Percentiles rank a stretch among this genome's conserved stretches.
phyloP scores from a whole-genome alignment of 2,113 vertebrate species.

The Antennarius striatus region DNA sequence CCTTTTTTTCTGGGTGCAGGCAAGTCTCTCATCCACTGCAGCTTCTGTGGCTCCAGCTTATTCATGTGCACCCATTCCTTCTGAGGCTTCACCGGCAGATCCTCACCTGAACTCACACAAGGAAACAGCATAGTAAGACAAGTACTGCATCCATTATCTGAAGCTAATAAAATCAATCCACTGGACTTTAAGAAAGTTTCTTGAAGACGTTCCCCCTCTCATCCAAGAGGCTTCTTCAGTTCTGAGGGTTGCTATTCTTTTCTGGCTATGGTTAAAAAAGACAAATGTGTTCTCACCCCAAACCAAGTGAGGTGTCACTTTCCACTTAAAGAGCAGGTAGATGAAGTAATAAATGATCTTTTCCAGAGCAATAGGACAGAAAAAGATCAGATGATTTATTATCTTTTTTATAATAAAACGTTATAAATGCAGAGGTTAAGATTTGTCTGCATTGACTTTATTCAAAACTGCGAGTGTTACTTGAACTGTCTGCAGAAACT shows the following conservation, averaged over 20 bases:
- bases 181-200: too few relatives aligned
- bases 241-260: too few relatives aligned
- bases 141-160: too few relatives aligned
- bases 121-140: background rate
- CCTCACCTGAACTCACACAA: slow-evolving; percentile 63
- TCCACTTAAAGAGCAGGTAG: background rate
- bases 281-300: background rate
- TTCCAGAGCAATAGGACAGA: too few relatives aligned
- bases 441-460: background rate
- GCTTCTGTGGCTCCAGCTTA: slow-evolving; percentile 90
- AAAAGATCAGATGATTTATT: background rate
- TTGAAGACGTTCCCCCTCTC: too few relatives aligned
- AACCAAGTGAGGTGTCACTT: background rate
- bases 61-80: slow-evolving; percentile 96
- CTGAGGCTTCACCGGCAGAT: slow-evolving; percentile 85
- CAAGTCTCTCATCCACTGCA: slow-evolving; percentile 92
- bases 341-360: background rate
- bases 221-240: too few relatives aligned
- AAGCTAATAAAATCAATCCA: background rate
- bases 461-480: slow-evolving; percentile 6
- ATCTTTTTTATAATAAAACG: background rate
- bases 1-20: slow-evolving; percentile 80
- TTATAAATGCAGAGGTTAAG: slow-evolving; percentile 7
- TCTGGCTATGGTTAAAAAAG: too few relatives aligned
- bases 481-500: slow-evolving; percentile 43